Percentiles rank a stretch among this genome's conserved stretches.
Conservation (phyloP, 2,113 vertebrate genomes). For the Eonycteris spelaea region DNA sequence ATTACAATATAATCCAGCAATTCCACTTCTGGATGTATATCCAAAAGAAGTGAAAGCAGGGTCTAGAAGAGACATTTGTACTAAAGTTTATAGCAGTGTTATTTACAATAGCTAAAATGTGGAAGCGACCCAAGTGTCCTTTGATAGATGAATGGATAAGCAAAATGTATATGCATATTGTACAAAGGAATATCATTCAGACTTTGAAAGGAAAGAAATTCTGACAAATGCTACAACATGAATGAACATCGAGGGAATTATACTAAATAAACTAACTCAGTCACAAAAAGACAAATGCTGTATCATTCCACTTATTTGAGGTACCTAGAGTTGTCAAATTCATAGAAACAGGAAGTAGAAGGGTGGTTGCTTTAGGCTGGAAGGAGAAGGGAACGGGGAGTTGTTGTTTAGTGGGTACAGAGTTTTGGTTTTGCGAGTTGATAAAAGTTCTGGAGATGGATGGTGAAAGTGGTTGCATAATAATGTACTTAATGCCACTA, state of each 20-base stretch:
- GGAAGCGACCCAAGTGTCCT: not conserved
- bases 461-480: not conserved
- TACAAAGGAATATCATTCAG: not conserved
- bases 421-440: conserved; percentile 18
- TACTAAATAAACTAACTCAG: not conserved
- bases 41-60: not conserved
- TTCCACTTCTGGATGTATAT: not conserved
- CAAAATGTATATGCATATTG: not conserved
- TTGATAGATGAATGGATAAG: not conserved
- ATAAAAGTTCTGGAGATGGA: not conserved
- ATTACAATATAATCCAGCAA: not conserved
- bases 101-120: conserved; percentile 6
- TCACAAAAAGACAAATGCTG: not conserved
- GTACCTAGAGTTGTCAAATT: not conserved
- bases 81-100: not conserved
- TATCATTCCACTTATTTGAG: not conserved
- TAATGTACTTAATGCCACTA: not conserved
- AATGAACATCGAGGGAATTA: not conserved
- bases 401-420: not conserved
- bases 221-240: not conserved
- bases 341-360: not conserved
- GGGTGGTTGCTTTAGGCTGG: not conserved
- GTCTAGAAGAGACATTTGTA: not conserved
- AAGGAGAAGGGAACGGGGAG: not conserved
- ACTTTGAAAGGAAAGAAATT: conserved; percentile 21